Base-by-base conservation (phyloP, 2,888 invertebrate genomes). In the Acrobasis suavella region DNA sequence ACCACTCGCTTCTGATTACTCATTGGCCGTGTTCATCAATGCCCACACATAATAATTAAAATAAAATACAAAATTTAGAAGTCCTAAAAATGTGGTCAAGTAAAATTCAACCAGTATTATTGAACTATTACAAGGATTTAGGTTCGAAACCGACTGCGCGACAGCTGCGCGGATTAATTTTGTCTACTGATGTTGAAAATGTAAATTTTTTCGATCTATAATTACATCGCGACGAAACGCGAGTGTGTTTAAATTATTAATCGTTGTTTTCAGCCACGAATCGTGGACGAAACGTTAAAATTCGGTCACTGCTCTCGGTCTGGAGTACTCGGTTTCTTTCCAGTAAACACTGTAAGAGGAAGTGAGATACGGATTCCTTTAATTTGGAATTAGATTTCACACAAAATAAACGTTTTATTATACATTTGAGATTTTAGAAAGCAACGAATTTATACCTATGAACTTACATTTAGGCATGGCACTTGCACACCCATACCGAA, bases 161-260 rank as follows among this genome's bases (percentile, higher is more conserved):
- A 81, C 89, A 88, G 87, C 89, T 87, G 87, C 73, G 73, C 67
- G 75, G 77, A 86, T 85, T 83, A 83, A 82, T 82, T 85, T 76
- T 76, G 78, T 84, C 77, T 76, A 74, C 71, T 71, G 72, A 82
- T 81, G 73, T 76, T 77, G 73, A 81, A 82, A 83, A 76, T 73
- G 76, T 78, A 66, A 65, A 72, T 83, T 79, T 76, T 73, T 75
- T 71, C 68, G 51, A 62, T 70, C 79, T 83, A 81, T 82, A 80
- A 81, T 81, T 83, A 80, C 74, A 76, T 67, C 66, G 72, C 68
- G 75, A 74, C 69, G 74, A 74, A 73, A 70, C 66, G 70, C 64
- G 69, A 67, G 66, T 71, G 70, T 54, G 69, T 73, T 72, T 71
- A 69, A 66, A 68, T 73, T 65, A 70, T 73, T 69, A 70, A 74